A percentile compares a stretch with the other conserved stretches of the same genome.
phyloP scores from a whole-genome alignment of 2,797 vertebrate genomes.

The Sibirionetta formosa region DNA sequence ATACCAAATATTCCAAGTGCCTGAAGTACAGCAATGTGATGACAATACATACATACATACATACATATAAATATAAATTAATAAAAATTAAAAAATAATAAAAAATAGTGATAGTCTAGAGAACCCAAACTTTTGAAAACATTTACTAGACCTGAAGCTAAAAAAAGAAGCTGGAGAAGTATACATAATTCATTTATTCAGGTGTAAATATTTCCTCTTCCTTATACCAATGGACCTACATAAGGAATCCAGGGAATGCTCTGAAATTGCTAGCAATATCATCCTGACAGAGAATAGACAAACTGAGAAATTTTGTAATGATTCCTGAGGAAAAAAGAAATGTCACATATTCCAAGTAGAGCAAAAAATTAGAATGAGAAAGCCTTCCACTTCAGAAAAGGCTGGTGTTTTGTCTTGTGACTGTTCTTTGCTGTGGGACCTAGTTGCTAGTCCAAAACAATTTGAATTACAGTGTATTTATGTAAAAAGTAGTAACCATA shows the following conservation, averaged over 20 bases:
- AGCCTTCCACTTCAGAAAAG: background rate
- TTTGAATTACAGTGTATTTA: background rate
- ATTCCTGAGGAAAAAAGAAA: background rate
- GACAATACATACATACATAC: background rate
- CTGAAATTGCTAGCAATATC: background rate
- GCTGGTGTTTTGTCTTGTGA: background rate
- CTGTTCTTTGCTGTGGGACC: background rate
- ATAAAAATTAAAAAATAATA: rapidly evolving
- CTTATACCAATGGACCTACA: background rate
- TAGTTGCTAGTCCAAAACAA: background rate
- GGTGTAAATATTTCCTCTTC: background rate
- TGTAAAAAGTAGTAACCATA: background rate
- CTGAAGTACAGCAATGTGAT: background rate
- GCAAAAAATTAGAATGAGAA: background rate
- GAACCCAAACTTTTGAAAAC: background rate
- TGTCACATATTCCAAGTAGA: background rate
- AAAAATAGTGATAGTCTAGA: background rate
- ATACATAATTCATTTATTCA: background rate
- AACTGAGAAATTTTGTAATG: background rate
- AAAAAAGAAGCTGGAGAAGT: background rate
- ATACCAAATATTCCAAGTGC: background rate
- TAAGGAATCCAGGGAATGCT: background rate
- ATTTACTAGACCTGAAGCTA: background rate
- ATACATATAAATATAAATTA: background rate
- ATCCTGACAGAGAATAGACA: background rate